These are phyloP conservation scores for Cephus sareptanus DNA, from an alignment of 2,888 invertebrate species.

Conservation along the genomic window DNA sequence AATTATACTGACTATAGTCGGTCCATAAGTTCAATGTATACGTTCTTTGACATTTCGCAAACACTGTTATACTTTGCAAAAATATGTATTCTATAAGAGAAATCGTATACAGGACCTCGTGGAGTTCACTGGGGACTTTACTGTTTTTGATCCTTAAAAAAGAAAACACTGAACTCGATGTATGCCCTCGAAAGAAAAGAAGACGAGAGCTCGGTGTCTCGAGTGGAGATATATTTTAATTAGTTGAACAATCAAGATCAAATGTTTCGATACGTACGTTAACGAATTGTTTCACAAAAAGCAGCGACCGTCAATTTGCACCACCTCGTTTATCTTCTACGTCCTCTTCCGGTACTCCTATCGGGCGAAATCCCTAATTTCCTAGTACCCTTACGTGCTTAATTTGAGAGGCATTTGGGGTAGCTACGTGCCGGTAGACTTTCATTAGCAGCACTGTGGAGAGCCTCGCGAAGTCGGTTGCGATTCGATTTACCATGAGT, in stretches of 20 bases:
- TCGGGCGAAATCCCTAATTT: constrained; percentile 1
- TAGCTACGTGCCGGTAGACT: neutral
- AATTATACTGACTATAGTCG: neutral
- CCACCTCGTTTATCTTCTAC: neutral
- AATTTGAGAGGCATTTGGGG: constrained; percentile 31
- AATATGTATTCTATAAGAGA: no score
- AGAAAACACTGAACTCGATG: no score
- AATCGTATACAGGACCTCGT: no score
- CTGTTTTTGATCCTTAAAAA: no score
- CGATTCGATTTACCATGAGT: constrained; percentile 23
- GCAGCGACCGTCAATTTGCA: neutral
- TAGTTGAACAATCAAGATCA: neutral
- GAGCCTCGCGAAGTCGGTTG: neutral
- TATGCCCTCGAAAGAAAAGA: neutral
- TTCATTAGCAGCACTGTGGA: neutral
- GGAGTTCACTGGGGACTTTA: no score
- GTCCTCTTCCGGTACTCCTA: constrained; percentile 9
- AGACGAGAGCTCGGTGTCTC: neutral
- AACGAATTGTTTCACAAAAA: neutral
- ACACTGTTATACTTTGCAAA: no score
- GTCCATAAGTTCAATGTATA: no score
- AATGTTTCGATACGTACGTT: constrained; percentile 4
- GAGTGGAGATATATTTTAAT: neutral
- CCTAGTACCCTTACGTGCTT: constrained; percentile 24
- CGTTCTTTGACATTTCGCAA: no score